These are phyloP conservation scores for Athalia circularis DNA, from an alignment of 2,888 invertebrate species.

Conservation along the genomic window DNA sequence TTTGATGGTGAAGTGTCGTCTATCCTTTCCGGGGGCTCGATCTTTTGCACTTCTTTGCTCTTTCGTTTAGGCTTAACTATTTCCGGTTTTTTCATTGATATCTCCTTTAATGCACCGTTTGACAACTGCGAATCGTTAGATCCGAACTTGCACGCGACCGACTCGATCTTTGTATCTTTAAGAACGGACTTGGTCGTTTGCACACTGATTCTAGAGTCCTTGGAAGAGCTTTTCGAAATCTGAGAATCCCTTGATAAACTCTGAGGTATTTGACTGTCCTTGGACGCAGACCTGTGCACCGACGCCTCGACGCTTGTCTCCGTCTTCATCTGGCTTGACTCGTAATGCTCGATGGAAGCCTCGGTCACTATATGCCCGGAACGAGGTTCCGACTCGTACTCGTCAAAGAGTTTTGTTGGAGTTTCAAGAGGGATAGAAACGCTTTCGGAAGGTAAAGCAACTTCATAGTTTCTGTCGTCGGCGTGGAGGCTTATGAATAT, in stretches of 20 bases:
- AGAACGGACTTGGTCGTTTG: constrained; percentile 46
- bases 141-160: constrained; percentile 44
- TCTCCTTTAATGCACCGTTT: constrained; percentile 10
- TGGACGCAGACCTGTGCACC: constrained; percentile 52
- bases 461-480: constrained; percentile 64
- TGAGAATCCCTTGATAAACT: constrained; percentile 61
- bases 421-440: constrained; percentile 69
- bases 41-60: constrained; percentile 60
- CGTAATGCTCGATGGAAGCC: constrained; percentile 70
- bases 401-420: constrained; percentile 68
- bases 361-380: constrained; percentile 66
- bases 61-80: constrained; percentile 66
- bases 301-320: constrained; percentile 60
- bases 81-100: constrained; percentile 59
- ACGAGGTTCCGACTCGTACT: constrained; percentile 65
- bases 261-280: constrained; percentile 56
- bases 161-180: constrained; percentile 46
- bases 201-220: constrained; percentile 59
- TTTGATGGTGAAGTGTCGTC: constrained; percentile 51
- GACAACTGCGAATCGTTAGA: constrained; percentile 44
- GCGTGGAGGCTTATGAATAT: constrained; percentile 67
- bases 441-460: constrained; percentile 68
- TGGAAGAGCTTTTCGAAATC: constrained; percentile 62
- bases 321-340: constrained; percentile 54
- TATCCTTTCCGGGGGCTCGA: constrained; percentile 53